phyloP scores from a whole-genome alignment of 2,113 vertebrate genomes.

The Varanus salvator region DNA sequence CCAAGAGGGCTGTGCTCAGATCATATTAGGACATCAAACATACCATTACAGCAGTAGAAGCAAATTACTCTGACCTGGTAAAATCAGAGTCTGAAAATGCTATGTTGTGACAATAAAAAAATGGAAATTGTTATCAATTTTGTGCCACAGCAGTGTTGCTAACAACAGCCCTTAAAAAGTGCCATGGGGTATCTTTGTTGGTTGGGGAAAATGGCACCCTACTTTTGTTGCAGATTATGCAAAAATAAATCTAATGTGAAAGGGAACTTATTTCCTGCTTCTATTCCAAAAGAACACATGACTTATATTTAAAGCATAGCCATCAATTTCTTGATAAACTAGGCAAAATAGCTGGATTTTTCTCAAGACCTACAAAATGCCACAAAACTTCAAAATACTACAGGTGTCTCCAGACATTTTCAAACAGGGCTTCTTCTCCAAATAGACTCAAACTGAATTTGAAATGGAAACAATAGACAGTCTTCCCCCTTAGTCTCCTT shows the following conservation, averaged over 20 bases:
- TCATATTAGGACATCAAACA: not conserved
- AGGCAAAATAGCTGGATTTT: not conserved
- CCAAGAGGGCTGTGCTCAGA: not conserved
- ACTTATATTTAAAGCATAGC: conserved; percentile 14
- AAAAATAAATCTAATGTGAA: conserved; percentile 7
- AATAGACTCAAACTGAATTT: conserved; percentile 27
- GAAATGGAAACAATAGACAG: conserved; percentile 55
- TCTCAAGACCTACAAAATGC: conserved; percentile 30
- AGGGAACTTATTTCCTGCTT: conserved; percentile 9
- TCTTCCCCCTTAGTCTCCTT: conserved; percentile 19
- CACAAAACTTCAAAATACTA: conserved; percentile 47
- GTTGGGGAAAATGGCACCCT: not conserved
- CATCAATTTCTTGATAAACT: conserved; percentile 36
- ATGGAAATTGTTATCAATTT: not conserved
- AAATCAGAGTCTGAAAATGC: not conserved
- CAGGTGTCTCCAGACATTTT: conserved; percentile 34
- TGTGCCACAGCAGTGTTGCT: no score
- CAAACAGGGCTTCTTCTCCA: conserved; percentile 35
- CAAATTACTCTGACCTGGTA: not conserved
- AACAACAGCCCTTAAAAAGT: not conserved
- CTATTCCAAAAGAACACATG: not conserved
- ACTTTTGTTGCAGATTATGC: not conserved
- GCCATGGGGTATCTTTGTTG: not conserved
- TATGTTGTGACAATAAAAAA: not conserved
- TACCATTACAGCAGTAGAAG: not conserved